Evolutionary conservation across 2,888 invertebrate genomes (phyloP).

Genomic region (Dynastes hyllus): DNA sequence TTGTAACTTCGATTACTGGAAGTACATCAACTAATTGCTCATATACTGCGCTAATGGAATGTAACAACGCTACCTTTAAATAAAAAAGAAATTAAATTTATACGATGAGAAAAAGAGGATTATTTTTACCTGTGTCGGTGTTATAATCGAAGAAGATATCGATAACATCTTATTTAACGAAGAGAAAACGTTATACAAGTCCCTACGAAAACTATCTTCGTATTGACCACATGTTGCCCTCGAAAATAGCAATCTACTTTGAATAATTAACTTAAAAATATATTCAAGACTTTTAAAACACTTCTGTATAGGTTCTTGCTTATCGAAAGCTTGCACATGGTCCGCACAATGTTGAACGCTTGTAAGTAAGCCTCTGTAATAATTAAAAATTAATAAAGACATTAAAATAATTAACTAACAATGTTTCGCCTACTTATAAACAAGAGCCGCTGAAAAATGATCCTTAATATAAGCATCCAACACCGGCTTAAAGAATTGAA

Average conservation of each 20-base stretch:
- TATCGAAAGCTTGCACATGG: constrained; percentile 88
- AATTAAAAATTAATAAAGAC: constrained; percentile 47
- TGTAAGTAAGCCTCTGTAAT: constrained; percentile 83
- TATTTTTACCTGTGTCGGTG: constrained; percentile 81
- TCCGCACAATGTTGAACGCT: constrained; percentile 94
- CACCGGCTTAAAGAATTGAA: constrained; percentile 95
- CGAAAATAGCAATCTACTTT: constrained; percentile 88
- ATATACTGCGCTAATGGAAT: constrained; percentile 88
- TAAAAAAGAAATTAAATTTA: too few species aligned
- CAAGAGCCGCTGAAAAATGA: constrained; percentile 95
- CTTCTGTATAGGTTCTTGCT: constrained; percentile 92
- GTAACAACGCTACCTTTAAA: constrained; percentile 82
- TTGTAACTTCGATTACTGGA: constrained; percentile 85
- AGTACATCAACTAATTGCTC: constrained; percentile 85
- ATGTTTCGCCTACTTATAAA: constrained; percentile 83
- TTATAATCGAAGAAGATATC: constrained; percentile 80
- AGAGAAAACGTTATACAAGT: constrained; percentile 86
- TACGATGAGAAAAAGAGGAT: too few species aligned
- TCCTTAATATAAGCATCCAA: constrained; percentile 95
- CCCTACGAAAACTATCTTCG: constrained; percentile 89
- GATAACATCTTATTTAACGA: constrained; percentile 86
- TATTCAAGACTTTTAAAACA: constrained; percentile 93
- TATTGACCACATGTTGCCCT: constrained; percentile 91
- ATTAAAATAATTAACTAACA: constrained; percentile 20
- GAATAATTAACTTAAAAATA: constrained; percentile 93